These are phyloP conservation scores for Strix aluco DNA, from an alignment of 2,113 vertebrate species.

Conservation along the genomic window DNA sequence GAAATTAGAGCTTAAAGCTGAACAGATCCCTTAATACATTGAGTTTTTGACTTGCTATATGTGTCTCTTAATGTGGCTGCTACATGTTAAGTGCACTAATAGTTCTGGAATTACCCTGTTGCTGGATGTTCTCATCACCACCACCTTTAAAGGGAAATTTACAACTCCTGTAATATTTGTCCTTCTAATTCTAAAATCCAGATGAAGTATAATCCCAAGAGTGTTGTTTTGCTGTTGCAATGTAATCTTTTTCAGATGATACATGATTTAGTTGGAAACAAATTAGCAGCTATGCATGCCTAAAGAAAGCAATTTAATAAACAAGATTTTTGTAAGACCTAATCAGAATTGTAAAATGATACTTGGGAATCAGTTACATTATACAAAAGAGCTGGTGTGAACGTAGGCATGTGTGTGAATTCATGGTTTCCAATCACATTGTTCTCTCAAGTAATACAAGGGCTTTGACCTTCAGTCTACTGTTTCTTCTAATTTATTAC, in stretches of 20 bases:
- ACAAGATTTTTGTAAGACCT: conserved; percentile 70
- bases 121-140: not conserved
- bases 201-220: conserved; percentile 60
- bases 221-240: conserved; percentile 35
- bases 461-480: not conserved
- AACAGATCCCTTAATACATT: not conserved
- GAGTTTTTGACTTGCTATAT: not conserved
- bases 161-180: conserved; percentile 18
- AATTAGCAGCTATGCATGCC: conserved; percentile 73
- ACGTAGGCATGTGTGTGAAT: conserved; percentile 6
- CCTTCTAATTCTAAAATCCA: conserved; percentile 66
- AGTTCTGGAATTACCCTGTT: not conserved
- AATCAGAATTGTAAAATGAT: conserved; percentile 74
- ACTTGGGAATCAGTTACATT: conserved; percentile 58
- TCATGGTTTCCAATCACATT: conserved; percentile 14
- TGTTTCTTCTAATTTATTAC: not conserved
- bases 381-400: conserved; percentile 28
- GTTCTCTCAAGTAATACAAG: not conserved
- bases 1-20: not conserved
- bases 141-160: conserved; percentile 38
- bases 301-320: conserved; percentile 80
- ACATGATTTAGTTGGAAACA: conserved; percentile 75
- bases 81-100: not conserved
- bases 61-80: not conserved
- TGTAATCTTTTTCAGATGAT: conserved; percentile 70